phyloP scores from a whole-genome alignment of 2,797 vertebrate genomes.

The Diplodus sargus region DNA sequence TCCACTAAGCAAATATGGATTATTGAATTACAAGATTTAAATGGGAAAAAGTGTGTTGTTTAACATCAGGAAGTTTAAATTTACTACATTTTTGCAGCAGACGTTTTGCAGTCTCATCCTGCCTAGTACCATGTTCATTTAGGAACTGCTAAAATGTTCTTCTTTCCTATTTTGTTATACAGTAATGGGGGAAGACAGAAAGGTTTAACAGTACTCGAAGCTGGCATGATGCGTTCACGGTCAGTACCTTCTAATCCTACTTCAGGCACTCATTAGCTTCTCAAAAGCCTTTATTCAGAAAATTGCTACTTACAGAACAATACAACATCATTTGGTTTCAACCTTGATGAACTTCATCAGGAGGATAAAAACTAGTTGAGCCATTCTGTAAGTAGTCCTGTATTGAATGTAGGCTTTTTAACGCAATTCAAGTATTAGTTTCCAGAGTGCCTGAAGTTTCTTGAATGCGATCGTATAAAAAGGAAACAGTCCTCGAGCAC shows the following conservation, averaged over 20 bases:
- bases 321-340: too few relatives aligned
- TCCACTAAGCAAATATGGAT: constrained; percentile 24
- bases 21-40: constrained; percentile 20
- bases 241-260: neutral
- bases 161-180: neutral
- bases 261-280: too few relatives aligned
- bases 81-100: neutral
- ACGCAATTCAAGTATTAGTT: too few relatives aligned
- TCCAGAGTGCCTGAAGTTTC: too few relatives aligned
- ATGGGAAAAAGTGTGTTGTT: neutral
- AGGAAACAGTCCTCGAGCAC: too few relatives aligned
- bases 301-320: too few relatives aligned
- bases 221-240: neutral
- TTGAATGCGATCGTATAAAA: too few relatives aligned
- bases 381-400: too few relatives aligned
- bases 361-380: too few relatives aligned
- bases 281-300: too few relatives aligned
- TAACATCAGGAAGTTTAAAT: neutral
- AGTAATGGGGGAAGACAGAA: neutral
- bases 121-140: neutral
- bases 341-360: too few relatives aligned
- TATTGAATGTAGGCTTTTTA: too few relatives aligned
- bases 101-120: neutral
- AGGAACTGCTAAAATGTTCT: neutral
- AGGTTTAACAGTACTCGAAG: neutral